Evolutionary conservation across 1,140 invertebrate genomes (phyloP).

Genomic region (Dreissena polymorpha): DNA sequence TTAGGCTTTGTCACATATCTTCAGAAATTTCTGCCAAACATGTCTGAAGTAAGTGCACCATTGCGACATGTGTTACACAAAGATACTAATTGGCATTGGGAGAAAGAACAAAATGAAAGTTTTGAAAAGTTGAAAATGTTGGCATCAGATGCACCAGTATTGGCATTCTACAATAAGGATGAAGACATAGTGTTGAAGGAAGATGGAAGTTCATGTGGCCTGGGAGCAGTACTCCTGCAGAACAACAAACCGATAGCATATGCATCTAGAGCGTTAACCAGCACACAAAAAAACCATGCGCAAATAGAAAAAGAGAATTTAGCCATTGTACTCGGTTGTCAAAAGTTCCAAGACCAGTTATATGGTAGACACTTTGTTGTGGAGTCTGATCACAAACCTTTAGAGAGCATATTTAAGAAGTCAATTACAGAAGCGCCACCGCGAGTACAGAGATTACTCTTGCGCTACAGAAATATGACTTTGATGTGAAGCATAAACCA

Average conservation of each 20-base stretch:
- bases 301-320: constrained; percentile 26
- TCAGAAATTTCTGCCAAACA: too few species aligned
- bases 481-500: constrained; percentile 8
- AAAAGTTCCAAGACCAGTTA: constrained; percentile 6
- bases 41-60: constrained; percentile 58
- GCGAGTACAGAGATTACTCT: constrained; percentile 5
- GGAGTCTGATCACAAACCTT: too few species aligned
- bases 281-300: neutral
- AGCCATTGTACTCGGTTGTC: constrained; percentile 7
- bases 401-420: constrained; percentile 18
- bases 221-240: constrained; percentile 11
- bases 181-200: neutral
- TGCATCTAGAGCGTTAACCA: constrained; percentile 15
- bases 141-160: too few species aligned
- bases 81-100: constrained; percentile 47
- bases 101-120: constrained; percentile 37
- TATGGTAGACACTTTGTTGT: constrained; percentile 14
- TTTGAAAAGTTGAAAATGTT: constrained; percentile 30
- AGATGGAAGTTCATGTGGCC: neutral
- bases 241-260: constrained; percentile 14
- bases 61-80: constrained; percentile 24
- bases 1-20: constrained; percentile 75
- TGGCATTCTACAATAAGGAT: too few species aligned
- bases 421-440: neutral
- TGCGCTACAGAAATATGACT: constrained; percentile 14